Base-by-base conservation (phyloP, 2,888 invertebrate species). In the Carterocephalus palaemon region DNA sequence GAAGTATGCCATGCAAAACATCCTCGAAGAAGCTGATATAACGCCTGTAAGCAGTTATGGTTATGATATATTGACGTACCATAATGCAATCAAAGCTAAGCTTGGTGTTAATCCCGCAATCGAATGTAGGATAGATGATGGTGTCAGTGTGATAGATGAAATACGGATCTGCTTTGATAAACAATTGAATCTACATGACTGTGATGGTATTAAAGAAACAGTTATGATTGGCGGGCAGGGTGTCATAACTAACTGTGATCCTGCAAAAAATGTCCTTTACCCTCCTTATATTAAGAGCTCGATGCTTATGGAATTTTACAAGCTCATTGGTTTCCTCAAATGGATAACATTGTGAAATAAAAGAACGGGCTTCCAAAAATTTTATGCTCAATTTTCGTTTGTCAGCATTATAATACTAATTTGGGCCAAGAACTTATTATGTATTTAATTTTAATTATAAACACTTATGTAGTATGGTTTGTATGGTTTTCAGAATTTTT, bases 151-250 rank as follows among this genome's bases (percentile, higher is more conserved):
- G 60, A 64, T 95, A 36, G 88, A 89, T 10, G 94, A 95, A 69
- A 89, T 95, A 41, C 84, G 93, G 10, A 88, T 95, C 36, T 95
- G 95, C 62, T 92, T 95, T 54, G 85, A 91, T 62, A 94, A 93
- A 63, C 69, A 75, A 0, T 70, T 95, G 10, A 69, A 89, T 22
- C 63, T 92, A 8, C 83, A 89, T 2, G 88, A 93, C 64, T 95
- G 94, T 63, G 90, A 92, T 68, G 89, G 89, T 5, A 83, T 90
- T 1, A 46, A 64, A 5, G 39, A 42, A 24, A 38, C 24, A 7
- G 46, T 52, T 32, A 47, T 46, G 8, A 36, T 54, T 12, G 55
- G 48, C n/a, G 36, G 50, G 16, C 71, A 74, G 1, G 72, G 75
- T 6, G 84, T 90, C 38, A 81, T 90, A 15, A 91, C 90, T 1